A percentile compares a stretch with the other conserved stretches of the same genome.
Evolutionary conservation across 1,140 invertebrate genomes (phyloP).

Genomic region (Trichonephila clavata): DNA sequence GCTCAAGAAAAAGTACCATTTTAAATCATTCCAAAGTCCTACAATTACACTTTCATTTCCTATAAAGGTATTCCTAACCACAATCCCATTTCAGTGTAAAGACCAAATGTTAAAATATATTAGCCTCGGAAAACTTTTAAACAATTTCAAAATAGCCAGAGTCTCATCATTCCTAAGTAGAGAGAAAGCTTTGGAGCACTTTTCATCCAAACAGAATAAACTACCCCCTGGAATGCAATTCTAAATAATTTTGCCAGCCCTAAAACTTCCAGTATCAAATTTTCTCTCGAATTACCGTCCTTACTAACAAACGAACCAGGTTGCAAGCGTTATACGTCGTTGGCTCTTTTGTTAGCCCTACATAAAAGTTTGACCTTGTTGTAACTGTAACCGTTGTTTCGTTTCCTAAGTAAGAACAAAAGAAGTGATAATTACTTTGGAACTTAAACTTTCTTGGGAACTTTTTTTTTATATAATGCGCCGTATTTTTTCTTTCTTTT

Average conservation of each 20-base stretch:
- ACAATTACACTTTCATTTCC: too few relatives aligned
- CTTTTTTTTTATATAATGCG: background rate
- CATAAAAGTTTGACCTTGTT: conserved; percentile 10
- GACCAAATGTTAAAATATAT: too few relatives aligned
- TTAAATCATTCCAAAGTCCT: too few relatives aligned
- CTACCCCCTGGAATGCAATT: background rate
- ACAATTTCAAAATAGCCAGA: background rate
- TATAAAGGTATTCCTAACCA: too few relatives aligned
- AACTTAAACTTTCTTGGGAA: background rate
- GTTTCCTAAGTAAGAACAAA: background rate
- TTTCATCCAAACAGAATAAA: background rate
- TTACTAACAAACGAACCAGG: background rate
- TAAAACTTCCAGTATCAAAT: background rate
- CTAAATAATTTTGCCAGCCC: background rate
- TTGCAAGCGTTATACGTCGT: conserved; percentile 11
- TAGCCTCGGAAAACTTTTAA: background rate
- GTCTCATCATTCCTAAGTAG: background rate
- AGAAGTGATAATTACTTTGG: background rate
- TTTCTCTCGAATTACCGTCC: background rate
- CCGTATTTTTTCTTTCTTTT: too few relatives aligned
- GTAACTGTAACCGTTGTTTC: background rate
- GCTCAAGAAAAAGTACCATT: too few relatives aligned
- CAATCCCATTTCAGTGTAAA: too few relatives aligned
- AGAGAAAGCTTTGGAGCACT: background rate
- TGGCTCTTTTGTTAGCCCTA: conserved; percentile 11